Conservation (phyloP, 92 coral and sea anemone genomes). For the Phenganax stokvisi region DNA sequence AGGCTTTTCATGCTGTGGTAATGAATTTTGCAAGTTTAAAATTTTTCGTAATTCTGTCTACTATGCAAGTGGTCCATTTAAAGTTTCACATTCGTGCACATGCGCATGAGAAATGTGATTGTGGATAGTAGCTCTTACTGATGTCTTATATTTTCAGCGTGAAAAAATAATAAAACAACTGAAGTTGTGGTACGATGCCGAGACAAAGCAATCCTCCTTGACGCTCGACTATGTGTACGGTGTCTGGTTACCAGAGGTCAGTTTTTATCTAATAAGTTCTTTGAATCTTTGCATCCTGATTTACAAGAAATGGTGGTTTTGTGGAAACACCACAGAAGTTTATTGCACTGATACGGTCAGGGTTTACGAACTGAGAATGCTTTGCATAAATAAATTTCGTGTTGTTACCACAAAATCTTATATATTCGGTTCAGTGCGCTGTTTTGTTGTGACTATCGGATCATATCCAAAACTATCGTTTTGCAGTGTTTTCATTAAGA, state of each 20-base stretch:
- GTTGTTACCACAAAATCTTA: too few species aligned
- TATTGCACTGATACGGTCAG: not conserved
- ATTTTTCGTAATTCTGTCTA: not conserved
- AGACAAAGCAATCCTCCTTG: conserved; percentile 15
- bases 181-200: conserved; percentile 37
- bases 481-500: too few species aligned
- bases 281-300: too few species aligned
- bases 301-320: too few species aligned
- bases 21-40: not conserved
- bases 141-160: conserved; percentile 38
- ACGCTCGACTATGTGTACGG: conserved; percentile 52
- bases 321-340: not conserved
- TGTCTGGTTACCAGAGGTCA: conserved; percentile 92
- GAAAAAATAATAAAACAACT: conserved; percentile 53
- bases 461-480: too few species aligned
- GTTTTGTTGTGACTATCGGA: too few species aligned
- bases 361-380: too few species aligned
- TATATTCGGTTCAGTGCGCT: too few species aligned
- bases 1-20: too few species aligned
- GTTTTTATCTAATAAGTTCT: too few species aligned
- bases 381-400: not conserved
- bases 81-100: too few species aligned
- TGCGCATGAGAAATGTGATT: too few species aligned
- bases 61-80: not conserved
- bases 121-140: not conserved